Conservation (phyloP, 2,113 vertebrate genomes). For the Vombatus ursinus region DNA sequence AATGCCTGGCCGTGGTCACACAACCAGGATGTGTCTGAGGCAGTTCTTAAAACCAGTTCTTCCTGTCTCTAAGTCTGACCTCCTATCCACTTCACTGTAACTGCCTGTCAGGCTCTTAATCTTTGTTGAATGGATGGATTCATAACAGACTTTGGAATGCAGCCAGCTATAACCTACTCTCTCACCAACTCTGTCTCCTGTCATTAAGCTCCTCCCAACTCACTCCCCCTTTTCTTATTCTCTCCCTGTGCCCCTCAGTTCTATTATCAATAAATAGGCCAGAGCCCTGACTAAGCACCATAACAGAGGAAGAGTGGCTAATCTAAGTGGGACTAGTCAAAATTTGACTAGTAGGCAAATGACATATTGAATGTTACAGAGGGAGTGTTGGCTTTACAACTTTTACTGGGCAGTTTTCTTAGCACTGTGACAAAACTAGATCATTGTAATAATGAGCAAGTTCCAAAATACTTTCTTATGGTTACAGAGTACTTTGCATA, state of each 20-base stretch:
- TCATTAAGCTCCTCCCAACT: neutral
- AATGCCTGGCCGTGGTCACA: neutral
- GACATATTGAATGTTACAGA: neutral
- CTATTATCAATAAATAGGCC: neutral
- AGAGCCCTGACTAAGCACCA: neutral
- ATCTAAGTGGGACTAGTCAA: neutral
- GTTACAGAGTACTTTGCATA: neutral
- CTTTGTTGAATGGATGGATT: neutral
- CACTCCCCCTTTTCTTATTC: neutral
- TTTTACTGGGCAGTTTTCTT: neutral
- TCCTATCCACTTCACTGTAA: neutral
- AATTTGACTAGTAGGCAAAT: neutral
- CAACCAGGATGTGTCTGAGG: neutral
- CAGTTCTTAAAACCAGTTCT: neutral
- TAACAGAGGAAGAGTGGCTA: neutral
- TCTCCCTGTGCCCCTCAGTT: neutral
- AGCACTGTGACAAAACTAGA: neutral
- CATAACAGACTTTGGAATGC: neutral
- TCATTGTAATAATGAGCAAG: neutral
- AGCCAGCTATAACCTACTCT: neutral
- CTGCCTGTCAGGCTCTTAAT: neutral
- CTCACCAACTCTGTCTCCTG: neutral
- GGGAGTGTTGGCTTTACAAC: no score
- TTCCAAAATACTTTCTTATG: neutral
- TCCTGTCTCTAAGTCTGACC: neutral